Evolutionary conservation across 1,140 invertebrate species (phyloP), one percentile per base, ranked within the genome.

Genomic region (Aphis gossypii): DNA sequence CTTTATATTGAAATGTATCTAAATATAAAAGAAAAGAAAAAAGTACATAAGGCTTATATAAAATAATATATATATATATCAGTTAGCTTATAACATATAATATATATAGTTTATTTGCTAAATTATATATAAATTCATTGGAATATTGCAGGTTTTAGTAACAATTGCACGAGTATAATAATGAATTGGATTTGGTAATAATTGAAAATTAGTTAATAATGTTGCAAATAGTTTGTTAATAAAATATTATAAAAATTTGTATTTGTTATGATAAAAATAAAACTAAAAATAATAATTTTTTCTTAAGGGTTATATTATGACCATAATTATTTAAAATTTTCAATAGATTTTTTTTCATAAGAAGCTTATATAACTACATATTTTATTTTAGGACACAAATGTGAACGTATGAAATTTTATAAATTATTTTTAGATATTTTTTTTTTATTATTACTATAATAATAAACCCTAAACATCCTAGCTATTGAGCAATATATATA

Each of bases 1-100:
- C 51, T 56, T 60, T 90, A 25, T 90, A 90, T 41, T 41, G 38
- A 90, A 56, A 90, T 90, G n/a, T 14, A 60, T 90, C 9, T 56
- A 7, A 41, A 90, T 41, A 5, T 18, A 90, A 60, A 60, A 56
- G 30, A 60, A 90, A 90, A 90, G 25, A 35, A 90, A 90, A 60
- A 9, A 4, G 48, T n/a, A 54, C 18, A 5, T 51, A 88, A 54
- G 1, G 1, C 4, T 44, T 8, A 44, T 25, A 84, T 0, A 84
- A 44, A 38, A 41, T 41, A 84, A 41, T 84, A 38, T 41, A 41
- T 38, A 35, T 35, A 35, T 41, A 41, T 41, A 41, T 41, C 35
- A 83, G 35, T 20, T 38, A 38, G 82, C n/a, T 83, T n/a, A 68
- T n/a, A 68, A 68, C 30, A 68, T 5, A 6, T 68, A 68, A 14